phyloP scores from a whole-genome alignment of 2,797 vertebrate genomes.

The Ctenosaura bakeri region DNA sequence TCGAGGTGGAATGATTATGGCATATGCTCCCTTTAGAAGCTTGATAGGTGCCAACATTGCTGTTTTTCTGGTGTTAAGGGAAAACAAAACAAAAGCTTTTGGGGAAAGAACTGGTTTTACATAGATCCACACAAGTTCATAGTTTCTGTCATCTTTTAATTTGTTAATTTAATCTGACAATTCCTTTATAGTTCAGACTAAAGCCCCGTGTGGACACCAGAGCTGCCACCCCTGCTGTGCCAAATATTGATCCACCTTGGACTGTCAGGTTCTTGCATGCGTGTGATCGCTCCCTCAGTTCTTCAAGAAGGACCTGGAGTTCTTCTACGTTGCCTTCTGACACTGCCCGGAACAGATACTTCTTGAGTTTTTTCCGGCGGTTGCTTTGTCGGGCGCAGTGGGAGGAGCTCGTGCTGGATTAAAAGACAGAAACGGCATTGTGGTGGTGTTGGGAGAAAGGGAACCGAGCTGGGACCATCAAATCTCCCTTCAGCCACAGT shows the following conservation, averaged over 20 bases:
- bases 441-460: no score
- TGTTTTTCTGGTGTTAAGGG: no score
- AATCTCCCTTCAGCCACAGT: neutral
- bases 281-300: slow-evolving; percentile 74
- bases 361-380: slow-evolving; percentile 78
- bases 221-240: no score
- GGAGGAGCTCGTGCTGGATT: slow-evolving; percentile 69
- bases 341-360: slow-evolving; percentile 77
- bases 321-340: slow-evolving; percentile 79
- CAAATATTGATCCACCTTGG: slow-evolving; percentile 68
- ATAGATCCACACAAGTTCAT: neutral
- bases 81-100: neutral
- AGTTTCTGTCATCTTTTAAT: no score
- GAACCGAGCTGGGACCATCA: neutral
- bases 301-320: slow-evolving; percentile 71
- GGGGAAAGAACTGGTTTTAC: neutral
- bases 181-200: no score
- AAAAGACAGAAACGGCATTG: neutral
- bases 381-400: slow-evolving; percentile 74
- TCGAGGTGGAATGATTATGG: no score
- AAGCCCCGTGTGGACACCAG: no score
- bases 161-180: no score
- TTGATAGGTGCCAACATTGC: no score
- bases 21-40: no score
- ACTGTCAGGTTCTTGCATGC: slow-evolving; percentile 46